Conservation (phyloP, 2,113 vertebrate genomes). For the Seriola rivoliana region DNA sequence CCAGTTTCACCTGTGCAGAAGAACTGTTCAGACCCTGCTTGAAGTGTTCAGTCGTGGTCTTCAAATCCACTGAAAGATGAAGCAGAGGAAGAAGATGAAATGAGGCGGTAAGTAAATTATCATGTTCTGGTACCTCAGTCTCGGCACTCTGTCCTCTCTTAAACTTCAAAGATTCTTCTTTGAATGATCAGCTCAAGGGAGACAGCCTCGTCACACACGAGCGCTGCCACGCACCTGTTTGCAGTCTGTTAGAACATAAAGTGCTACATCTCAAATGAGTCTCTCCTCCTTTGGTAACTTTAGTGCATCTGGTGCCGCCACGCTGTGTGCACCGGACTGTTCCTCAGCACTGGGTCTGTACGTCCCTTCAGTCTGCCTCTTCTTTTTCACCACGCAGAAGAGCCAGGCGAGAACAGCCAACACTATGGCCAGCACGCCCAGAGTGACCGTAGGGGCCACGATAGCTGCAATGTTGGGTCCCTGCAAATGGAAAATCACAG, state of each 20-base stretch:
- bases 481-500: conserved; percentile 40
- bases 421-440: conserved; percentile 80
- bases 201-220: neutral
- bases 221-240: neutral
- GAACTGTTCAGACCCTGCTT: conserved; percentile 36
- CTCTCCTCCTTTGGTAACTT: conserved; percentile 93
- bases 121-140: neutral
- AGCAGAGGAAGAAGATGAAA: conserved; percentile 2
- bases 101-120: conserved; percentile 1
- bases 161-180: conserved; percentile 1
- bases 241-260: neutral
- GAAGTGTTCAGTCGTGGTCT: conserved; percentile 33
- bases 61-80: conserved; percentile 2
- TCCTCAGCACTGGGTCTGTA: conserved; percentile 92
- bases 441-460: conserved; percentile 87
- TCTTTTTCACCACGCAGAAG: conserved; percentile 88
- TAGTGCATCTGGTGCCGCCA: conserved; percentile 83
- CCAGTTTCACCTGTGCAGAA: conserved; percentile 30
- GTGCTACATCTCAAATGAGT: conserved; percentile 85
- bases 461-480: conserved; percentile 84
- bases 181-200: neutral
- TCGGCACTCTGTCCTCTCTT: conserved; percentile 14
- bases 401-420: conserved; percentile 75
- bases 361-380: conserved; percentile 91
- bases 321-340: conserved; percentile 84